Base-by-base conservation (phyloP, 2,113 vertebrate genomes). In the Tetrax tetrax region DNA sequence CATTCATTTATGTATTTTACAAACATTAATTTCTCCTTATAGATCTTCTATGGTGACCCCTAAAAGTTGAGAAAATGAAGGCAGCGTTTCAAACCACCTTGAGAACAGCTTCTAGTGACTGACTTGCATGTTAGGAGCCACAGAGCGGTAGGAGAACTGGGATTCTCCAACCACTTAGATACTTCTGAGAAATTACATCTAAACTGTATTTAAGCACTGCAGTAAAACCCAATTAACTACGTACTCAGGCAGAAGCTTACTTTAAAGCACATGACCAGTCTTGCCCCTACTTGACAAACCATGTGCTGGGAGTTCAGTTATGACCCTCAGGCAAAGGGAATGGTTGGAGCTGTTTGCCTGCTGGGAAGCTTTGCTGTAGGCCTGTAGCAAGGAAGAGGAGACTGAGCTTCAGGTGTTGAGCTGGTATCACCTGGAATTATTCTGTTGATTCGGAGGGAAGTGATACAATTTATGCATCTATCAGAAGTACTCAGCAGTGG, bases 141-240 rank as follows among this genome's bases (percentile, higher is more conserved):
- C 57, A 0, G 2, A 87, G 59, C 2, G 4, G 35, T 28, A 23
- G 66, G 16, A 69, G 22, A 35, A 57, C 12, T 28, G n/a, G 41
- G n/a, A 35, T 48, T 33, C n/a, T 76, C 38, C 74, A 71, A 9
- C 27, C 69, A 22, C 35, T n/a, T 9, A 23, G 35, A 25, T 31
- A 25, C 22, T 75, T 83, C 43, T 61, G 69, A 54, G 69, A 81
- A 68, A 48, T 63, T 71, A 21, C 21, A 9, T 90, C 74, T 66
- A 53, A 71, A 61, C 37, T 45, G 6, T 53, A 16, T 43, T 68
- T 76, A 71, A 80, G 41, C 37, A 12, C 35, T 51, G 69, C 19
- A 71, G 41, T 50, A 35, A 78, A 57, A 47, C 61, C 45, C 21
- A 37, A 13, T 37, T 64, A 77, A 78, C 17, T 61, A 63, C 37